Evolutionary conservation across 2,888 invertebrate genomes (phyloP).

Genomic region (Cosmorhoe ocellata): DNA sequence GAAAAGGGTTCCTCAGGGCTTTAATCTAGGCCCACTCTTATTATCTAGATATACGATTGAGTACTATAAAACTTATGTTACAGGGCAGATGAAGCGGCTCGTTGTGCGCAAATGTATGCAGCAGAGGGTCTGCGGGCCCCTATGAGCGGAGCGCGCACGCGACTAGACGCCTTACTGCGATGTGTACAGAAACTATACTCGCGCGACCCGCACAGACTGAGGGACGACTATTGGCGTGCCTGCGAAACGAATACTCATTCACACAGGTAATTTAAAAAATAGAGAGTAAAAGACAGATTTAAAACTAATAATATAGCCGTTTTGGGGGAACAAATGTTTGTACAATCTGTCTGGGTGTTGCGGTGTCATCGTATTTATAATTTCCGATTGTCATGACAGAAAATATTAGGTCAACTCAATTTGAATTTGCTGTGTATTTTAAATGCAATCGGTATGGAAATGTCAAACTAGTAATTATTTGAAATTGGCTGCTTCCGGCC

Average conservation of each 20-base stretch:
- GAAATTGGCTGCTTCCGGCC: too few relatives aligned
- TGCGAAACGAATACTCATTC: constrained; percentile 66
- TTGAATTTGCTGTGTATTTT: too few relatives aligned
- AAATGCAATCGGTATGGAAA: too few relatives aligned
- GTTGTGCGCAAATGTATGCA: constrained; percentile 88
- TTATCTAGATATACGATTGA: neutral
- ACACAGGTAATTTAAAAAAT: constrained; percentile 43
- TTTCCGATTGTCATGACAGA: too few relatives aligned
- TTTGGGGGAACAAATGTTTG: too few relatives aligned
- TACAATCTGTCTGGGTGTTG: too few relatives aligned
- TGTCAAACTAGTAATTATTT: too few relatives aligned
- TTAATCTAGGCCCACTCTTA: neutral
- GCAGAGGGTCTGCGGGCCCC: constrained; percentile 91
- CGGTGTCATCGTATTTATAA: too few relatives aligned
- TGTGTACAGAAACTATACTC: constrained; percentile 90
- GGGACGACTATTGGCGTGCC: constrained; percentile 92
- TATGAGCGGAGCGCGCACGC: constrained; percentile 78
- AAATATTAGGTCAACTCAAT: too few relatives aligned
- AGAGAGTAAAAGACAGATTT: too few relatives aligned
- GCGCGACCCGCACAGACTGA: constrained; percentile 87
- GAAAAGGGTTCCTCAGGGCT: neutral
- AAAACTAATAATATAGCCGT: too few relatives aligned
- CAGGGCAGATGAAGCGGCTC: constrained; percentile 94
- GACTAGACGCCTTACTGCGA: constrained; percentile 92
- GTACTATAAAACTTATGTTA: neutral